phyloP scores from a whole-genome alignment of 2,888 invertebrate genomes.

The Ochropacha duplaris region DNA sequence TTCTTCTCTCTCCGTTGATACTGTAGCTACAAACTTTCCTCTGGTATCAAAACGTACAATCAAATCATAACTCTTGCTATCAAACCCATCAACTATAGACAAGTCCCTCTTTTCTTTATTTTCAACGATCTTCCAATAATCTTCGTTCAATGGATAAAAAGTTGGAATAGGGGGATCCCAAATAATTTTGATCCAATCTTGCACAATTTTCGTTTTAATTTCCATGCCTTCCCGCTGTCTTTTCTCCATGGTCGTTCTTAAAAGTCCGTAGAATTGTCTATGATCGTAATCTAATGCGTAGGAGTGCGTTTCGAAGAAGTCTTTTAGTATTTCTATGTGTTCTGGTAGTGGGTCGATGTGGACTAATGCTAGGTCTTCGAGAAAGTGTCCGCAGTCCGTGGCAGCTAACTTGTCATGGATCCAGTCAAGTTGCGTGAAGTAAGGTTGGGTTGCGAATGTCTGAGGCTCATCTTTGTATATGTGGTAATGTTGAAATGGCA shows the following conservation, averaged over 20 bases:
- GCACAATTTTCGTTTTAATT: slow-evolving; percentile 62
- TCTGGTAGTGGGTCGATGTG: slow-evolving; percentile 73
- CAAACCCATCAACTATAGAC: slow-evolving; percentile 66
- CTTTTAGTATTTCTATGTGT: slow-evolving; percentile 84
- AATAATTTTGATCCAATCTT: slow-evolving; percentile 71
- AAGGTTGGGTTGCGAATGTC: slow-evolving; percentile 85
- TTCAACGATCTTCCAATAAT: slow-evolving; percentile 63
- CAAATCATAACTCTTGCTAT: slow-evolving; percentile 81
- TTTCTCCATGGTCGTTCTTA: slow-evolving; percentile 66
- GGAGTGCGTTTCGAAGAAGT: slow-evolving; percentile 87
- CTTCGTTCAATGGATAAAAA: slow-evolving; percentile 81
- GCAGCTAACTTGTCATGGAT: slow-evolving; percentile 91
- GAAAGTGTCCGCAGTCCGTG: slow-evolving; percentile 88
- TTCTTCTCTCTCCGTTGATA: slow-evolving; percentile 89
- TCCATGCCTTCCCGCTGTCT: slow-evolving; percentile 58
- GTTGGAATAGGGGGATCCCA: slow-evolving; percentile 84
- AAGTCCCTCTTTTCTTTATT: slow-evolving; percentile 57
- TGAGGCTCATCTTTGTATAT: slow-evolving; percentile 77
- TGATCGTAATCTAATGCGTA: slow-evolving; percentile 91
- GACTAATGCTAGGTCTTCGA: slow-evolving; percentile 88
- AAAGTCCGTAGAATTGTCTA: slow-evolving; percentile 90
- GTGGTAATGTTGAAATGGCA: slow-evolving; percentile 90
- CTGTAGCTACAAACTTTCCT: slow-evolving; percentile 88
- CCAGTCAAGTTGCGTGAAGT: slow-evolving; percentile 90
- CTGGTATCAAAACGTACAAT: slow-evolving; percentile 85